A percentile compares a stretch with the other conserved stretches of the same genome.
phyloP scores from a whole-genome alignment of 2,888 invertebrate genomes.

The Ametastegia equiseti region DNA sequence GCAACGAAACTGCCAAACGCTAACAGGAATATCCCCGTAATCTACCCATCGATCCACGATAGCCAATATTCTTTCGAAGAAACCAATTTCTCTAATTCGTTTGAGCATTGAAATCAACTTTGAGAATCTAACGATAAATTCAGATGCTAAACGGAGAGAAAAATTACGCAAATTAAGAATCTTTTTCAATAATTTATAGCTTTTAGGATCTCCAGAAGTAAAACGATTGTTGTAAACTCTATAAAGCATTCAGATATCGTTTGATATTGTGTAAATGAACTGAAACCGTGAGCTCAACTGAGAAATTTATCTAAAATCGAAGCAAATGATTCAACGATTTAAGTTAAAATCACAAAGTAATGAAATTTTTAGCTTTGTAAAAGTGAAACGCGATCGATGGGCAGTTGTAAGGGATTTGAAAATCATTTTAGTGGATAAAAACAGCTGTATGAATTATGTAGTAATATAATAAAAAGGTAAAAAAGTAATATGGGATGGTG shows the following conservation, averaged over 20 bases:
- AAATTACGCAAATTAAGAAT: neutral
- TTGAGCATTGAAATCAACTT: no score
- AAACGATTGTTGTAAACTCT: neutral
- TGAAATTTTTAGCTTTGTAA: neutral
- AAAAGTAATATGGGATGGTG: slow-evolving; percentile 74
- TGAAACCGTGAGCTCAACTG: neutral
- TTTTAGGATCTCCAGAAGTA: neutral
- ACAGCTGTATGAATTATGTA: slow-evolving; percentile 68
- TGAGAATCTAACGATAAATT: no score
- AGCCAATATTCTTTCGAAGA: no score
- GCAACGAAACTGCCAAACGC: slow-evolving; percentile 67
- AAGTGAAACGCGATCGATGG: neutral
- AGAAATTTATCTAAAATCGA: neutral
- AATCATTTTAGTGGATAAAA: slow-evolving; percentile 67
- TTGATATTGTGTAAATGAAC: neutral
- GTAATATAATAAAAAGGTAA: slow-evolving; percentile 58
- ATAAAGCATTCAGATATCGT: neutral
- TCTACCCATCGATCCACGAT: slow-evolving; percentile 64
- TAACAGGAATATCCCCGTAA: slow-evolving; percentile 64
- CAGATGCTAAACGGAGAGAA: neutral
- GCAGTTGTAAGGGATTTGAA: slow-evolving; percentile 62
- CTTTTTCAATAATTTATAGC: no score
- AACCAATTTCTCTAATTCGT: no score
- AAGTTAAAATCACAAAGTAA: neutral
- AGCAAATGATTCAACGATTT: neutral